A percentile compares a stretch with the other conserved stretches of the same genome.
Evolutionary conservation across 2,797 vertebrate genomes (phyloP).

Genomic region (Prunella strophiata): DNA sequence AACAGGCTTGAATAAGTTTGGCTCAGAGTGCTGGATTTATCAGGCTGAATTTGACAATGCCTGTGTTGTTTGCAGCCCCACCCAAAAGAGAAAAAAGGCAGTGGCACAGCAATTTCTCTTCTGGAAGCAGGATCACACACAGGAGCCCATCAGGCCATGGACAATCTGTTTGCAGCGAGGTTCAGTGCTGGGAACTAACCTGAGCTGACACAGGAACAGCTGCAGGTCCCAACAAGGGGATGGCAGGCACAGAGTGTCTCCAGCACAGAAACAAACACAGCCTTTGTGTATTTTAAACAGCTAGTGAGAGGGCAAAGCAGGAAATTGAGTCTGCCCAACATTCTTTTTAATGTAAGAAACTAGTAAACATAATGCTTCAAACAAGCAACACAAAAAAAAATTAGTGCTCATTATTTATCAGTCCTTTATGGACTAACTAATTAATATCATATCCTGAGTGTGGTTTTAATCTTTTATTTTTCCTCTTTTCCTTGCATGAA

Average conservation of each 20-base stretch:
- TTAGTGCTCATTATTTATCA: background rate
- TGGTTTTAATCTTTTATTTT: background rate
- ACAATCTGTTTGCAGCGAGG: background rate
- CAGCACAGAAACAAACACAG: accelerated
- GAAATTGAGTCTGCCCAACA: background rate
- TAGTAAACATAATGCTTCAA: background rate
- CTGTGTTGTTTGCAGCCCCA: background rate
- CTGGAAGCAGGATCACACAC: background rate
- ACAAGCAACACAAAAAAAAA: background rate
- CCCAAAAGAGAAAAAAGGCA: background rate
- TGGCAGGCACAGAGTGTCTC: background rate
- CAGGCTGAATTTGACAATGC: background rate
- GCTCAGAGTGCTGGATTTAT: background rate
- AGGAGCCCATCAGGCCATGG: background rate
- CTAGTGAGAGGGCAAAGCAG: background rate
- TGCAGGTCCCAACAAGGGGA: background rate
- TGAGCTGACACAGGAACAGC: conserved; percentile 7
- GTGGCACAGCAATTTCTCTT: background rate
- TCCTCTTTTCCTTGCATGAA: background rate
- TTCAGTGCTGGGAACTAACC: background rate
- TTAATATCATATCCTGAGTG: background rate
- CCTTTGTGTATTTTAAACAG: background rate
- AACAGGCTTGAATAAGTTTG: background rate
- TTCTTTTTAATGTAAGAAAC: background rate
- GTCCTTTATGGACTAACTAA: background rate